phyloP scores from a whole-genome alignment of 2,797 vertebrate genomes.

The Odontamblyopus lacepedii region DNA sequence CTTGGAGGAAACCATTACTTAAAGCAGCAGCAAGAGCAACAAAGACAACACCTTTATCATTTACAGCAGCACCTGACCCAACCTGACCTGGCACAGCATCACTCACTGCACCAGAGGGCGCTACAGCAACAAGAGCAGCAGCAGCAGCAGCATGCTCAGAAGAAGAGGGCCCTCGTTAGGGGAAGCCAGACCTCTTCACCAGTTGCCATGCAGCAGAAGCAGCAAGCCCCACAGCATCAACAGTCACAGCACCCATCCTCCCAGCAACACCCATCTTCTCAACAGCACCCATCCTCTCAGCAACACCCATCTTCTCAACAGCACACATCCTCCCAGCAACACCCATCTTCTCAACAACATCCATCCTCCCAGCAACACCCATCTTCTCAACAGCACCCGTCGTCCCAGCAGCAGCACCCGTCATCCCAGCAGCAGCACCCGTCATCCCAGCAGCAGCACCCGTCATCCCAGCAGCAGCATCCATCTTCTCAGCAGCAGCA shows the following conservation, averaged over 20 bases:
- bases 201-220: constrained; percentile 90
- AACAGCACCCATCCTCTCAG: constrained; percentile 83
- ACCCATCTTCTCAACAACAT: constrained; percentile 78
- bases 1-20: constrained; percentile 88
- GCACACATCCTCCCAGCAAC: constrained; percentile 85
- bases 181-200: constrained; percentile 82
- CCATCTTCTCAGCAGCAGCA: constrained; percentile 82
- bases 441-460: constrained; percentile 86
- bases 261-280: background rate
- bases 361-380: constrained; percentile 78
- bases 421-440: constrained; percentile 85
- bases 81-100: constrained; percentile 86
- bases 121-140: constrained; percentile 93
- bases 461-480: constrained; percentile 84
- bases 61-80: constrained; percentile 90
- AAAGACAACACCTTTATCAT: constrained; percentile 93
- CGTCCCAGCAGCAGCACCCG: constrained; percentile 83
- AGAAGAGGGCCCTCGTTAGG: constrained; percentile 88
- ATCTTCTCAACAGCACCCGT: constrained; percentile 86
- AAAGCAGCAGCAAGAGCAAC: constrained; percentile 87
- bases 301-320: constrained; percentile 87
- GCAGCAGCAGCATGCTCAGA: constrained; percentile 91
- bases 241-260: constrained; percentile 85
- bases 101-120: constrained; percentile 87
- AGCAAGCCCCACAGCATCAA: constrained; percentile 68